Conservation (phyloP, 2,113 vertebrate species). For the Sander vitreus region DNA sequence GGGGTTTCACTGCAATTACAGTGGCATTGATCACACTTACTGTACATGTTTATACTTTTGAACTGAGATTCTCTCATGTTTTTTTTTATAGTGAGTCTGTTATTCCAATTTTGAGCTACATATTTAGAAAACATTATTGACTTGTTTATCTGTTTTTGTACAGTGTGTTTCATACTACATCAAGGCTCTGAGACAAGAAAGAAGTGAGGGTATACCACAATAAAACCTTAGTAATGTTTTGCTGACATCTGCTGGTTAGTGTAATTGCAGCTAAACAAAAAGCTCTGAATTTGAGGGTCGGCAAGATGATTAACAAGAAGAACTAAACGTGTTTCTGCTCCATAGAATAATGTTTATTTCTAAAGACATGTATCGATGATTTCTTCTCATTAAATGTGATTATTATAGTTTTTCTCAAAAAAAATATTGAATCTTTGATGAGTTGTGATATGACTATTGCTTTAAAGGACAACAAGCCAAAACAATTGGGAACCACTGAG, state of each 20-base stretch:
- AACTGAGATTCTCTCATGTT: not conserved
- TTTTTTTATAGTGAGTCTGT: not conserved
- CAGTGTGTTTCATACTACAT: not conserved
- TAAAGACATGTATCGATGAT: not conserved
- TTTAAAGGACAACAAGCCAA: not conserved
- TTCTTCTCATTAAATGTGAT: not conserved
- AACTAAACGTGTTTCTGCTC: not conserved
- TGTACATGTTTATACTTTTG: not conserved
- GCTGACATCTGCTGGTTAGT: slow-evolving; percentile 69
- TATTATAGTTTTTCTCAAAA: not conserved
- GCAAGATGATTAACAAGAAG: not conserved
- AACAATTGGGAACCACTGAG: not conserved
- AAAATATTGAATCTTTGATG: not conserved
- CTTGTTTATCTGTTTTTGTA: not conserved
- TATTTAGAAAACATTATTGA: not conserved
- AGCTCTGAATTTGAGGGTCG: not conserved
- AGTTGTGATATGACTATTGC: not conserved
- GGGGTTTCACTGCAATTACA: not conserved
- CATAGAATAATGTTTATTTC: not conserved
- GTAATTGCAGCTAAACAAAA: not conserved
- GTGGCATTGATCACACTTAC: not conserved
- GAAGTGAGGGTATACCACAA: not conserved
- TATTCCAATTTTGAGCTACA: not conserved
- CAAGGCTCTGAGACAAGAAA: not conserved
- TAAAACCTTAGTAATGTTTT: slow-evolving; percentile 25